Evolutionary conservation across 2,797 vertebrate species (phyloP).

Genomic region (Helicolenus hilgendorfi): DNA sequence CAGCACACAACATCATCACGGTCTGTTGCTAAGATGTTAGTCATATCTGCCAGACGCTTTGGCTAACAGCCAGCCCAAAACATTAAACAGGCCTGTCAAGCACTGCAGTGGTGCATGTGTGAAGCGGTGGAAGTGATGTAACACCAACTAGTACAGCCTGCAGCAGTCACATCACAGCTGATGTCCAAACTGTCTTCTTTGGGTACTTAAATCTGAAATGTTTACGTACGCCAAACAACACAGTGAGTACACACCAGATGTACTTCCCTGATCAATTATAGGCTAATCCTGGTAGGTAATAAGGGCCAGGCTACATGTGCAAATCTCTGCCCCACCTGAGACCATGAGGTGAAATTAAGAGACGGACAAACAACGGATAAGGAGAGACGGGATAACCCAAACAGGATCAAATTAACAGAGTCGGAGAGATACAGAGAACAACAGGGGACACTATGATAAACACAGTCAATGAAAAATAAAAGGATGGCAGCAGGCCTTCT

Average conservation of each 20-base stretch:
- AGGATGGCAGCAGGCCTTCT: background rate
- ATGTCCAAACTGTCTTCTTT: background rate
- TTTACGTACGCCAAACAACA: background rate
- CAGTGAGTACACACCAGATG: background rate
- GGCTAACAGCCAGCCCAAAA: background rate
- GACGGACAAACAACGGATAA: slow-evolving; percentile 15
- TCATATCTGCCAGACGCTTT: background rate
- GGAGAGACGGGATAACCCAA: background rate
- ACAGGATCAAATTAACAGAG: slow-evolving; percentile 16
- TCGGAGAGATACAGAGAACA: background rate
- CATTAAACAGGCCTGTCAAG: background rate
- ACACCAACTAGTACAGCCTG: background rate
- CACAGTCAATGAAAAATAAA: background rate
- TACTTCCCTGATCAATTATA: slow-evolving; percentile 5
- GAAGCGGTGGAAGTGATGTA: background rate
- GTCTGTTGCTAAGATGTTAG: background rate
- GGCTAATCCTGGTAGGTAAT: slow-evolving; percentile 8
- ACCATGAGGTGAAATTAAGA: slow-evolving; percentile 19
- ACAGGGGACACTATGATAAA: slow-evolving; percentile 3
- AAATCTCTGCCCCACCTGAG: slow-evolving; percentile 7
- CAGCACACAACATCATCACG: background rate
- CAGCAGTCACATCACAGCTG: background rate
- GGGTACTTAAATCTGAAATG: background rate
- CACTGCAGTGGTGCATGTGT: background rate
- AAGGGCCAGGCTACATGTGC: background rate